Percentiles rank a stretch among this genome's conserved stretches.
Evolutionary conservation across 1,140 invertebrate species (phyloP).

Genomic region (Hormaphis cornu): DNA sequence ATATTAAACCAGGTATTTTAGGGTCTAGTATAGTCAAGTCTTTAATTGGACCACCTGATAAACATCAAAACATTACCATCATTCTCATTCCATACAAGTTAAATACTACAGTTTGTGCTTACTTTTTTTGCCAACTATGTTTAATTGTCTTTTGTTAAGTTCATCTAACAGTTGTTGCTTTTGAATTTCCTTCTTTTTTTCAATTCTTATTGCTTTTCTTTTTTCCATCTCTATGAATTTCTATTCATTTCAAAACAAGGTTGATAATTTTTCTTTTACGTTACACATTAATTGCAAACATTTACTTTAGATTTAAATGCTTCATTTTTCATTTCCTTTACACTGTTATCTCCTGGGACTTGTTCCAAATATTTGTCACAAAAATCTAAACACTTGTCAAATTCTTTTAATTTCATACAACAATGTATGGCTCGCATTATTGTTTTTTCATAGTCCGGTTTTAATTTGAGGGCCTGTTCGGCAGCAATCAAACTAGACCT

Average conservation of each 20-base stretch:
- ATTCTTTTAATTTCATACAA: conserved; percentile 57
- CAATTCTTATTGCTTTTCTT: conserved; percentile 38
- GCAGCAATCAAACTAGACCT: conserved; percentile 64
- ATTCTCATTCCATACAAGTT: neutral
- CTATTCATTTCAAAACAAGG: conserved; percentile 33
- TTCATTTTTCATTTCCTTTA: conserved; percentile 50
- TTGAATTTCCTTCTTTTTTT: conserved; percentile 37
- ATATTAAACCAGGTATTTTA: conserved; percentile 51
- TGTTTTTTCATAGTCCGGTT: conserved; percentile 71
- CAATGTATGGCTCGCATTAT: conserved; percentile 64
- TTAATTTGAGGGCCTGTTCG: conserved; percentile 63
- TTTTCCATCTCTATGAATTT: conserved; percentile 42
- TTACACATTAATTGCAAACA: neutral
- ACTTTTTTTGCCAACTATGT: neutral
- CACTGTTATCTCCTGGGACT: conserved; percentile 49
- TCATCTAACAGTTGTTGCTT: conserved; percentile 28
- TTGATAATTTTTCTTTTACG: neutral
- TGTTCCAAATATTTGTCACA: conserved; percentile 59
- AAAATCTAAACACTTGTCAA: conserved; percentile 60
- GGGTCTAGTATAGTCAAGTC: conserved; percentile 39
- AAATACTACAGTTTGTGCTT: neutral
- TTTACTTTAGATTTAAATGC: conserved; percentile 48
- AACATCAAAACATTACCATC: neutral
- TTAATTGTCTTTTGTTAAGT: conserved; percentile 26
- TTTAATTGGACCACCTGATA: neutral